These are phyloP conservation scores for Pogonocherus hispidulus DNA, from an alignment of 2,888 invertebrate species.

Conservation along the genomic window DNA sequence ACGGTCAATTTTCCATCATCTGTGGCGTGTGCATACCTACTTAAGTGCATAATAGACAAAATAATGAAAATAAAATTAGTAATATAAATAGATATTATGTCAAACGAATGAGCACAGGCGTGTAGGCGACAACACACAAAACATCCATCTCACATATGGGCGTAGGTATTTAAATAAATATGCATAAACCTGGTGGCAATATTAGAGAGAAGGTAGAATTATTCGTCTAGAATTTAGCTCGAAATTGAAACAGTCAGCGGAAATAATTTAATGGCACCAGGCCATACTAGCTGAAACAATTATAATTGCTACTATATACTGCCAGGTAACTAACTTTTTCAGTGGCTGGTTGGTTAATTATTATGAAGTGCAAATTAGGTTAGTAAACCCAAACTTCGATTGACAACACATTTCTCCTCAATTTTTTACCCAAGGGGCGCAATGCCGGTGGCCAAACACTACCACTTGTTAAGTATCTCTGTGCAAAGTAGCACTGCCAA, in stretches of 20 bases:
- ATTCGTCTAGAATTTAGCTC: slow-evolving; percentile 8
- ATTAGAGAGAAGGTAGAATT: neutral
- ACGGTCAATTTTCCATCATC: slow-evolving; percentile 1
- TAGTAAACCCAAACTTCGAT: slow-evolving; percentile 31
- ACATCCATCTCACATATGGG: slow-evolving; percentile 11
- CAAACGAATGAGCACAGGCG: slow-evolving; percentile 44
- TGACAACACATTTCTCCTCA: slow-evolving; percentile 4
- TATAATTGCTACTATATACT: neutral
- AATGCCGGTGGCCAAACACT: neutral
- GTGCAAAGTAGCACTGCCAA: slow-evolving; percentile 25
- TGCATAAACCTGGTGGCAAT: neutral
- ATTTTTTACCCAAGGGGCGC: slow-evolving; percentile 1
- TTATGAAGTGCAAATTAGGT: slow-evolving; percentile 30
- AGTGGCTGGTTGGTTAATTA: slow-evolving; percentile 16
- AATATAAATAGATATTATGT: slow-evolving; percentile 53
- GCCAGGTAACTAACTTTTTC: slow-evolving; percentile 1
- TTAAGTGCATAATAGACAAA: slow-evolving; percentile 8
- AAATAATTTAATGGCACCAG: neutral
- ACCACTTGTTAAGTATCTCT: slow-evolving; percentile 31
- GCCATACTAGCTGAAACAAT: neutral
- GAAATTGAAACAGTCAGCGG: slow-evolving; percentile 5
- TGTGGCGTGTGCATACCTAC: neutral
- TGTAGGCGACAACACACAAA: slow-evolving; percentile 38
- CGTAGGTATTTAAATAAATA: slow-evolving; percentile 1
- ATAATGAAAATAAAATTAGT: slow-evolving; percentile 8